Base-by-base conservation (phyloP, 1,140 invertebrate species). In the Prorops nasuta region DNA sequence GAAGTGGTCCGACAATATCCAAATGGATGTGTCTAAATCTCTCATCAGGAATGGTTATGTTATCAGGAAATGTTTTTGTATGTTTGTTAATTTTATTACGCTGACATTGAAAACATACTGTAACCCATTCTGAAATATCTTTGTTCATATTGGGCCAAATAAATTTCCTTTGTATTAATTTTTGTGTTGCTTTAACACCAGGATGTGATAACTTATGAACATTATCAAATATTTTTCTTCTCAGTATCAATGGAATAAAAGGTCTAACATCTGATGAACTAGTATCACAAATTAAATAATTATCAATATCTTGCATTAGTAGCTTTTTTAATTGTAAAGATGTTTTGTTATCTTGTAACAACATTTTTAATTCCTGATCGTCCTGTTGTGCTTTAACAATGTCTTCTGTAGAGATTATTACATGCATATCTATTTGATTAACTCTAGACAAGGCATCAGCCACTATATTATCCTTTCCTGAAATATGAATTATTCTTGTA, bases 1-100 rank as follows among this genome's bases (percentile, higher is more conserved):
- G 60, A 8, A 74, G 17, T 2, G 36, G 34, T 9, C 32, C 64
- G 12, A 76, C 52, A 1, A 79, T 56, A 41, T 78, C 72, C 3
- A 72, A 39, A 41, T 72, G 54, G 6, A 70, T 32, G 16, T 54
- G 50, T 42, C 8, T 12, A 37, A 14, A 24, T n/a, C n/a, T n/a
- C n/a, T n/a, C n/a, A n/a, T n/a, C n/a, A n/a, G n/a, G n/a, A n/a
- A n/a, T n/a, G n/a, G 66, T 59, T 16, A 36, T 22, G 9, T 22
- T 36, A 14, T 58, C 4, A 3, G 67, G 53, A 1, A 53, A n/a
- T 32, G 31, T 41, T 3, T 16, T 3, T n/a, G 31, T 49, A 49
- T 66, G 60, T 9, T 54, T 9, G 3, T 3, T 22, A 16, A 66
- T 51, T 50, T 68, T 66, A 3, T 45, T 6, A 14, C 44, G 39